These are phyloP conservation scores for Drosophila lacertosa DNA, from an alignment of 1,140 invertebrate genomes.

Conservation along the genomic window DNA sequence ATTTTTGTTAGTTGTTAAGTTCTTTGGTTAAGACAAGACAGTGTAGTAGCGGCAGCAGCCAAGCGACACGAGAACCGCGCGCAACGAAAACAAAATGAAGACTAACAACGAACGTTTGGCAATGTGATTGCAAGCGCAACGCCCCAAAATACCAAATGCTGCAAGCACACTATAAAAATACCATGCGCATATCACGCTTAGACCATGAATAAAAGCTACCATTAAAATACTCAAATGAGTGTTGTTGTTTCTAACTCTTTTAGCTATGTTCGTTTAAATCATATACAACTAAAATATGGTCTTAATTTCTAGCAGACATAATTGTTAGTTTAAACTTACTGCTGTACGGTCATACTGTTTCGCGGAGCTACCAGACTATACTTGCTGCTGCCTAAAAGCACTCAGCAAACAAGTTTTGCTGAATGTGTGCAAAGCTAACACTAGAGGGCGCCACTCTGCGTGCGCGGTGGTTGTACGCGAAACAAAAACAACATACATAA, in stretches of 20 bases:
- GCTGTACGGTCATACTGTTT: conserved; percentile 10
- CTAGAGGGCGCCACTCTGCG: conserved; percentile 13
- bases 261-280: too few species aligned
- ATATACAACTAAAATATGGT: background rate
- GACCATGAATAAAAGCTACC: background rate
- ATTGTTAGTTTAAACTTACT: background rate
- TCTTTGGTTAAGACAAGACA: conserved; percentile 23
- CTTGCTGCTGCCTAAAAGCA: too few species aligned
- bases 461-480: conserved; percentile 15
- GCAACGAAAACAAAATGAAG: conserved; percentile 55
- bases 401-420: too few species aligned
- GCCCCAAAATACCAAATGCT: conserved; percentile 44
- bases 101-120: conserved; percentile 47
- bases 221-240: background rate
- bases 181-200: background rate
- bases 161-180: conserved; percentile 10
- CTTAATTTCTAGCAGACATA: background rate
- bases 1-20: conserved; percentile 17
- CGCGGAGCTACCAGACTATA: conserved; percentile 23
- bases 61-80: conserved; percentile 46
- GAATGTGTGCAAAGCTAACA: conserved; percentile 16
- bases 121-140: conserved; percentile 45
- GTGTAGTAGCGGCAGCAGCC: conserved; percentile 7
- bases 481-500: conserved; percentile 8
- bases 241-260: background rate